Conservation (phyloP, 2,797 vertebrate species). For the Myotis myotis region DNA sequence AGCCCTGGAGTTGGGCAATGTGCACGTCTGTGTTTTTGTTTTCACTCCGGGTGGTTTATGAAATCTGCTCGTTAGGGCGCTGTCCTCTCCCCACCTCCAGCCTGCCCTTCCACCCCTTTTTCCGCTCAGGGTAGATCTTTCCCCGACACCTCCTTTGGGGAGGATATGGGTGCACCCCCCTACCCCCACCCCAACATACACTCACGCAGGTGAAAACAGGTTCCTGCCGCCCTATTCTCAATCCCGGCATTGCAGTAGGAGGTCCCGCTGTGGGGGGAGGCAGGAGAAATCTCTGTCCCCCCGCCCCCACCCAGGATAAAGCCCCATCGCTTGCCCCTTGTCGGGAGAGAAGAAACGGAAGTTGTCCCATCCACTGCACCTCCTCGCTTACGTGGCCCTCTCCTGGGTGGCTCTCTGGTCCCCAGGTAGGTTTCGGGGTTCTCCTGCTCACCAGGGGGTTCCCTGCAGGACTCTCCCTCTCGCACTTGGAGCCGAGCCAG, state of each 20-base stretch:
- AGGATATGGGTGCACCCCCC: not conserved
- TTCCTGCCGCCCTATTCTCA: not conserved
- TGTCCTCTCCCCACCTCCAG: slow-evolving; percentile 27
- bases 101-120: not conserved
- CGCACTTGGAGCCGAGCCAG: not conserved
- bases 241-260: not conserved
- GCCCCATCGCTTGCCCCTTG: not conserved
- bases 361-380: not conserved
- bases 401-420: not conserved
- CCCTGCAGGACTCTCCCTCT: not conserved
- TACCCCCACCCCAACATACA: accelerated
- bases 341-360: not conserved
- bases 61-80: slow-evolving; percentile 70
- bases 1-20: slow-evolving; percentile 71
- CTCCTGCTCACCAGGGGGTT: not conserved
- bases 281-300: not conserved
- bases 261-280: not conserved
- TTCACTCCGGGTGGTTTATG: slow-evolving; percentile 66
- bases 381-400: not conserved
- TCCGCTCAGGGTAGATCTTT: not conserved
- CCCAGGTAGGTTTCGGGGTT: not conserved
- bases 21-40: slow-evolving; percentile 74
- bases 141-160: not conserved
- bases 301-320: not conserved
- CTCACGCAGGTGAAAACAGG: not conserved